phyloP scores from a whole-genome alignment of 2,113 vertebrate species.

The Cololabis saira region DNA sequence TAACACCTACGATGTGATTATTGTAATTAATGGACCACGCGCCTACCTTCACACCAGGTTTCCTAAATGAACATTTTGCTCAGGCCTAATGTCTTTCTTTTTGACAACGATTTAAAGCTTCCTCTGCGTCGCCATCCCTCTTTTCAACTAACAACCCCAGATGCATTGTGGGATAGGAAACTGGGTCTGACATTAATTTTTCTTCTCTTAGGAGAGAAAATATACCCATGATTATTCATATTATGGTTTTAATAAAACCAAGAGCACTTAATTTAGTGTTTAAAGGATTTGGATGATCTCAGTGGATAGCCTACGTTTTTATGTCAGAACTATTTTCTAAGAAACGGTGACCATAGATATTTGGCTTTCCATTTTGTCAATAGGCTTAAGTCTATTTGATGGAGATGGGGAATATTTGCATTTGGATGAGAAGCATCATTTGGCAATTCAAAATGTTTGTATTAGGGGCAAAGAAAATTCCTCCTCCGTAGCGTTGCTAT shows the following conservation, averaged over 20 bases:
- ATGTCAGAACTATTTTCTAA: conserved; percentile 16
- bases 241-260: conserved; percentile 61
- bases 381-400: conserved; percentile 44
- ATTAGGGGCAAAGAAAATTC: conserved; percentile 44
- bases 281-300: conserved; percentile 43
- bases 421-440: conserved; percentile 63
- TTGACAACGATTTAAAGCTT: conserved; percentile 77
- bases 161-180: conserved; percentile 71
- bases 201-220: conserved; percentile 47
- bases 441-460: conserved; percentile 60
- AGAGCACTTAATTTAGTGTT: conserved; percentile 50
- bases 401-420: conserved; percentile 56
- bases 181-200: conserved; percentile 69
- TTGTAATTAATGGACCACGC: conserved; percentile 82
- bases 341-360: conserved; percentile 18
- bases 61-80: conserved; percentile 77
- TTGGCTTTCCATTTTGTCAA: conserved; percentile 48
- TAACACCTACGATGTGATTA: conserved; percentile 83
- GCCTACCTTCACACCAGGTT: conserved; percentile 77
- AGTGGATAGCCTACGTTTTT: conserved; percentile 29
- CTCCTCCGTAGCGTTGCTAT: conserved; percentile 22
- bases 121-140: conserved; percentile 37
- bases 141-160: conserved; percentile 52
- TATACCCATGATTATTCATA: conserved; percentile 63
- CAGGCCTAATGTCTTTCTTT: conserved; percentile 74